Conservation (phyloP, 1,140 invertebrate species). For the Campodea augens region DNA sequence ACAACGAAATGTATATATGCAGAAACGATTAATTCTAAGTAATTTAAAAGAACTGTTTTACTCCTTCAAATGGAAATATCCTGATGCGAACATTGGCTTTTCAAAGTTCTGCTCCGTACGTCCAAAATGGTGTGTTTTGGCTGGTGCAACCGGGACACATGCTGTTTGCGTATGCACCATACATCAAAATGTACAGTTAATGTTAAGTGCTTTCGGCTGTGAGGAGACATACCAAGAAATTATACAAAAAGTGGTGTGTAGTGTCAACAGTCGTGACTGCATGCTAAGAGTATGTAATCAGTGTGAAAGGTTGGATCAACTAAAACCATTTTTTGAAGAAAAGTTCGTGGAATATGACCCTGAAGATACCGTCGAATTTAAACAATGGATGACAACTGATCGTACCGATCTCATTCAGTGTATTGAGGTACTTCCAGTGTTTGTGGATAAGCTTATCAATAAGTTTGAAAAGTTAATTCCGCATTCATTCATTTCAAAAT, state of each 20-base stretch:
- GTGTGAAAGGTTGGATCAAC: not conserved
- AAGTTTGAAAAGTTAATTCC: not conserved
- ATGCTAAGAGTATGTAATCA: not conserved
- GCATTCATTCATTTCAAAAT: not conserved
- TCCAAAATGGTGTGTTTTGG: not conserved
- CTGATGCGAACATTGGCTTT: not conserved
- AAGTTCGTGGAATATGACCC: too few relatives aligned
- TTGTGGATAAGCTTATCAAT: not conserved
- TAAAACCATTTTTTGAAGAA: not conserved
- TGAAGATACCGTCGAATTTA: too few relatives aligned
- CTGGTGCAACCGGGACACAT: not conserved
- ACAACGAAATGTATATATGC: too few relatives aligned
- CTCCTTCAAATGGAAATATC: not conserved
- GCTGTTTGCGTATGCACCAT: slow-evolving; percentile 1
- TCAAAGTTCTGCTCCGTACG: not conserved
- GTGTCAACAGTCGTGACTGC: not conserved
- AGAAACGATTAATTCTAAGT: not conserved
- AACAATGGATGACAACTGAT: not conserved
- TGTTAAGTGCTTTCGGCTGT: not conserved
- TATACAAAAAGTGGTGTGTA: not conserved
- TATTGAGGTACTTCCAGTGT: not conserved
- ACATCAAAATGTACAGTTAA: slow-evolving; percentile 3
- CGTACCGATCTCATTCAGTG: not conserved
- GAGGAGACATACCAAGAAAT: not conserved
- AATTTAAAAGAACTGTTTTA: not conserved